These are phyloP conservation scores for Pantherophis guttatus DNA, from an alignment of 2,113 vertebrate species.

Conservation along the genomic window DNA sequence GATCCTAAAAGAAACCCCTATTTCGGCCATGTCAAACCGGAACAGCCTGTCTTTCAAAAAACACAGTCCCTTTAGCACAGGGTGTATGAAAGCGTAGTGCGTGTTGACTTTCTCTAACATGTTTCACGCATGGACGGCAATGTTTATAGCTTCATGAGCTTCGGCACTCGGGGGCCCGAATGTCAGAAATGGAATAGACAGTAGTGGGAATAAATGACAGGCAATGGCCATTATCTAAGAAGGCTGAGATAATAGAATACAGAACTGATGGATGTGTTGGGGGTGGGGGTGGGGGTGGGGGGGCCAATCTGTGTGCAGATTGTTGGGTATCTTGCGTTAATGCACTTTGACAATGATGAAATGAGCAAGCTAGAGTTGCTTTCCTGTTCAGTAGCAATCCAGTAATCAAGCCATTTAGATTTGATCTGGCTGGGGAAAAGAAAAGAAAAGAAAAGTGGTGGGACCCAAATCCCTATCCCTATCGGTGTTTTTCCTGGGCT, in stretches of 20 bases:
- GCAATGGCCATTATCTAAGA: background rate
- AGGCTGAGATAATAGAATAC: background rate
- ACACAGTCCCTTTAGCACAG: background rate
- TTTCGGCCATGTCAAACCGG: background rate
- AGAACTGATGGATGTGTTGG: background rate
- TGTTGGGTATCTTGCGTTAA: background rate
- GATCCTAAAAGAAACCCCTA: background rate
- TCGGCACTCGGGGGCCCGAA: background rate
- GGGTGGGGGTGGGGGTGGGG: background rate
- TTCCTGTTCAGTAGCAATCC: background rate
- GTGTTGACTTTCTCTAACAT: background rate
- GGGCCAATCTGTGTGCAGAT: background rate
- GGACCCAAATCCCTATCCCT: background rate
- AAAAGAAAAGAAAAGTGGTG: no score
- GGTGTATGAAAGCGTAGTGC: background rate
- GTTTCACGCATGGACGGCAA: background rate
- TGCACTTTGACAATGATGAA: background rate
- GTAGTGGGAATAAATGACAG: background rate
- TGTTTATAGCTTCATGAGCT: background rate
- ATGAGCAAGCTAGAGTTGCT: background rate
- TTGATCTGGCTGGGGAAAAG: background rate
- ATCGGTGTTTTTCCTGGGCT: background rate
- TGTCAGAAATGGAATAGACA: background rate
- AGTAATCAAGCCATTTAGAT: background rate
- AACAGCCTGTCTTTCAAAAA: background rate